Evolutionary conservation across 1,140 invertebrate species (phyloP), one percentile per base, ranked within the genome.

Genomic region (Acromyrmex echinatior): DNA sequence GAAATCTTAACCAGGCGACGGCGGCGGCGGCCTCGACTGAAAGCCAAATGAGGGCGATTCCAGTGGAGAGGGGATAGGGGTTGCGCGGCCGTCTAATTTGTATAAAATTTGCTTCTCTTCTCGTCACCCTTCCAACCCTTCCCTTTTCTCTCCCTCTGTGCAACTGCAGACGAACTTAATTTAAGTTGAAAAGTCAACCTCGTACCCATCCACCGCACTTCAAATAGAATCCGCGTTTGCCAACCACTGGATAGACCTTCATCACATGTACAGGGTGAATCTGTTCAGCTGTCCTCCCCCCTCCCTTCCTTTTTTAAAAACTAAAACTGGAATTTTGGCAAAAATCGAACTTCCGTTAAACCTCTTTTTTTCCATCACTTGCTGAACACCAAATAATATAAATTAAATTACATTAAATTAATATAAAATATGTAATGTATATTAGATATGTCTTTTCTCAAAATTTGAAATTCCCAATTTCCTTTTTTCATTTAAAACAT

Each of bases 171-270:
- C 65, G 84, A 93, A 93, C 91, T 92, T 90, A 90, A 92, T 93
- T 93, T 92, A 92, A 92, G 92, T 92, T 92, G 79, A 87, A 92
- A 92, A 93, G 92, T 92, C 85, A 92, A 93, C 88, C 74, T 68
- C 81, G 49, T 70, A 21, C 51, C 66, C 71, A 45, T 56, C 58
- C 39, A 79, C 85, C 70, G 63, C 85, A 87, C 89, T 89, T 90
- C 85, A 90, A 92, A 87, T 74, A 91, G 71, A 62, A 84, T 84
- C 9, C 80, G 56, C 80, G 56, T 76, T 84, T 84, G 39, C 71
- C 56, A 62, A 31, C 80, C 39, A 62, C 80, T 39, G 56, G 56
- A 62, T 62, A 25, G 56, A 21, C 28, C 70, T 53, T 62, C 45
- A 28, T 74, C 39, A 56, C 25, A 49, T 35, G 31, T 84, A 74